Evolutionary conservation across 2,797 vertebrate genomes (phyloP).

Genomic region (Sternarchorhynchus goeldii): DNA sequence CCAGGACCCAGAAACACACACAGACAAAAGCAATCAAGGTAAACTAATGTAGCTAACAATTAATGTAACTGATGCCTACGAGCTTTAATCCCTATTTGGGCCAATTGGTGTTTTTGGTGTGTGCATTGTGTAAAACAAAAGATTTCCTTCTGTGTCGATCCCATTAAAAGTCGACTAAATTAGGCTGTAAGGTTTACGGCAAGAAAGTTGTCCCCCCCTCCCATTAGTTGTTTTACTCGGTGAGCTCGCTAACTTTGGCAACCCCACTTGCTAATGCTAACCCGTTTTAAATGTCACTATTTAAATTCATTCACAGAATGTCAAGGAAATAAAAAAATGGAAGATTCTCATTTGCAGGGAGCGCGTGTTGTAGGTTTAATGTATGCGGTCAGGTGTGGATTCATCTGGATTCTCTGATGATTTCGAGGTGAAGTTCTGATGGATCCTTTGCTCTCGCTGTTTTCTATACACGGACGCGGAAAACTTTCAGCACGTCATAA

Average conservation of each 20-base stretch:
- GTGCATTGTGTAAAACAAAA: not conserved
- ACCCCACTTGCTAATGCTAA: not conserved
- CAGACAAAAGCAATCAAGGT: no score
- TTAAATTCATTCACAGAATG: conserved; percentile 26
- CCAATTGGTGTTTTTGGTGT: no score
- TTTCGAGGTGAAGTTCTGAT: not conserved
- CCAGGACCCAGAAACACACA: no score
- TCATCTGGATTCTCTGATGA: not conserved
- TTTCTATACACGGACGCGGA: not conserved
- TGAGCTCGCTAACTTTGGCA: conserved; percentile 1
- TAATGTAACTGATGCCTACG: no score
- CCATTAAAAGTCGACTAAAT: not conserved
- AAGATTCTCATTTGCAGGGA: not conserved
- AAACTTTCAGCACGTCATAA: not conserved
- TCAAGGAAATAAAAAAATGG: not conserved
- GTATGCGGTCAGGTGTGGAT: not conserved
- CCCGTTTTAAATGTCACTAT: conserved; percentile 10
- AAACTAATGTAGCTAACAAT: no score
- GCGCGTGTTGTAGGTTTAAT: not conserved
- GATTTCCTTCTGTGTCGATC: not conserved
- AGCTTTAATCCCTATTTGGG: no score
- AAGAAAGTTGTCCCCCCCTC: not conserved
- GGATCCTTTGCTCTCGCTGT: not conserved
- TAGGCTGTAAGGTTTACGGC: not conserved
- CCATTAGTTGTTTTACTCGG: not conserved